These are phyloP conservation scores for Drosophila prosaltans DNA, from an alignment of 1,140 invertebrate genomes.

Conservation along the genomic window DNA sequence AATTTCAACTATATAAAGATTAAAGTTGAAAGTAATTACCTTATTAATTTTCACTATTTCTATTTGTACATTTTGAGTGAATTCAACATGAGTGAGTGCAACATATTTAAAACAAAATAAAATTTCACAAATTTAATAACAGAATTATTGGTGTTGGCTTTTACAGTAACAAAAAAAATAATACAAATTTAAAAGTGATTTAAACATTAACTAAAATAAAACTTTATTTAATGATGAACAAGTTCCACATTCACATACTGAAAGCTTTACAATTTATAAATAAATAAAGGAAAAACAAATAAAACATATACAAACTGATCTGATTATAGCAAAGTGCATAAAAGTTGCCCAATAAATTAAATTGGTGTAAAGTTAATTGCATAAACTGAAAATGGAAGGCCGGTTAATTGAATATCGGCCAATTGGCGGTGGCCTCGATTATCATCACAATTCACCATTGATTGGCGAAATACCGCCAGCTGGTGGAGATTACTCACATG, in stretches of 20 bases:
- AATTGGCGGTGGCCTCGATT: conserved; percentile 85
- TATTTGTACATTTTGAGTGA: no score
- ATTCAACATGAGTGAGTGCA: background rate
- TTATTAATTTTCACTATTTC: no score
- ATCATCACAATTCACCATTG: conserved; percentile 85
- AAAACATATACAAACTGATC: background rate
- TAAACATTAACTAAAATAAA: background rate
- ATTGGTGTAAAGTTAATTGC: conserved; percentile 36
- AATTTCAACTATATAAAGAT: no score
- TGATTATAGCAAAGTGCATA: background rate
- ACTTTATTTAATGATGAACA: background rate
- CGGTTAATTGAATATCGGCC: conserved; percentile 86
- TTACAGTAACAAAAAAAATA: background rate
- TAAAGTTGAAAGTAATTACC: no score
- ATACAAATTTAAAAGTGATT: background rate
- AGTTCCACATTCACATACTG: background rate
- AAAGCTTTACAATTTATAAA: background rate
- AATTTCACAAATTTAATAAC: background rate
- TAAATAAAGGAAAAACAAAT: conserved; percentile 11
- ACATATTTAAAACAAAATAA: background rate
- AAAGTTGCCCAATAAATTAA: background rate
- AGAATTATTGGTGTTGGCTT: background rate
- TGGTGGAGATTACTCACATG: conserved; percentile 85
- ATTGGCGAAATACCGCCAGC: conserved; percentile 85
- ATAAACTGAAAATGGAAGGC: conserved; percentile 84